Evolutionary conservation across 2,888 invertebrate species (phyloP).

Genomic region (Hydraecia micacea): DNA sequence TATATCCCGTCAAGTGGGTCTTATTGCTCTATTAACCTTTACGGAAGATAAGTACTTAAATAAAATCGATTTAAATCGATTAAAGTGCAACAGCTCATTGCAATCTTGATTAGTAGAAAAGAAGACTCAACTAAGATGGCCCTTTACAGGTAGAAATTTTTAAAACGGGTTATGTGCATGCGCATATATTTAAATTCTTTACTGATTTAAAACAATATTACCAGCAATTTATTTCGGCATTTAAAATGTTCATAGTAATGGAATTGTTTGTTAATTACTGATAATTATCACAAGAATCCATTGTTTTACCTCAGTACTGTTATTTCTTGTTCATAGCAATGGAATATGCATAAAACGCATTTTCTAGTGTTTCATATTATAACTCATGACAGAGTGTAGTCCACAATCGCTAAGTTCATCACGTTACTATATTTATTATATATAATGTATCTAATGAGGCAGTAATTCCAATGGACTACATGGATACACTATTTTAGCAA

Average conservation of each 20-base stretch:
- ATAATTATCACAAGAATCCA: background rate
- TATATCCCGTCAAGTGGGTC: constrained; percentile 73
- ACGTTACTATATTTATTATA: background rate
- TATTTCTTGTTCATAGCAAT: constrained; percentile 7
- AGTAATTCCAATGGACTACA: background rate
- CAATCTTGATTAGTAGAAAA: constrained; percentile 71
- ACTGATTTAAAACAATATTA: background rate
- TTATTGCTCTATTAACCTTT: constrained; percentile 77
- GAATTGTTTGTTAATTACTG: constrained; percentile 16
- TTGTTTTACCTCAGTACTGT: constrained; percentile 4
- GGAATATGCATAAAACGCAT: constrained; percentile 1
- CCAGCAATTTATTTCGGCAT: background rate
- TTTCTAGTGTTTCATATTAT: constrained; percentile 12
- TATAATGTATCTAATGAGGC: background rate
- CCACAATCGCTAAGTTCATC: constrained; percentile 25
- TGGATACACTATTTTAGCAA: background rate
- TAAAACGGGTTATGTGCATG: constrained; percentile 47
- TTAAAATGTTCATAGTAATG: background rate
- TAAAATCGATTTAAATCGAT: constrained; percentile 66
- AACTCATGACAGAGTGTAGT: constrained; percentile 4
- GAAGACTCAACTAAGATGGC: constrained; percentile 81
- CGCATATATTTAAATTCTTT: constrained; percentile 8
- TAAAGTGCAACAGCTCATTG: constrained; percentile 68
- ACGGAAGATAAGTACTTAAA: constrained; percentile 73
- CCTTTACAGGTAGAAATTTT: constrained; percentile 82